These are phyloP conservation scores for Dioctria rufipes DNA, from an alignment of 2,888 invertebrate species.

Conservation along the genomic window DNA sequence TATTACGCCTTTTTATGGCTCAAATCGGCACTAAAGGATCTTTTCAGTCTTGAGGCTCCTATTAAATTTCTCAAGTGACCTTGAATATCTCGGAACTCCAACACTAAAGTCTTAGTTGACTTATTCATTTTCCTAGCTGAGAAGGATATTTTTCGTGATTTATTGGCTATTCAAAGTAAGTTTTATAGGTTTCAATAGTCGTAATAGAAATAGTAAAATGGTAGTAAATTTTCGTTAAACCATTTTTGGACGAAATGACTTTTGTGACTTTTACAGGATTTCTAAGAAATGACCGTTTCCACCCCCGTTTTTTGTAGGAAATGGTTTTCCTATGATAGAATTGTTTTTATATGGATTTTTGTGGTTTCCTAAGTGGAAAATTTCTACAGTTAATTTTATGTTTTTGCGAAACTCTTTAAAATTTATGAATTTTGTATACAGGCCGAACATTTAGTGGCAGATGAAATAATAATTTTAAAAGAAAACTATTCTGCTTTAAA, in stretches of 20 bases:
- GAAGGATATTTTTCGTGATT: slow-evolving; percentile 30
- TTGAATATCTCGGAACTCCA: slow-evolving; percentile 29
- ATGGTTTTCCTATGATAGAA: too few species aligned
- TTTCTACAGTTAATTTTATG: too few species aligned
- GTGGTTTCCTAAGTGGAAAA: too few species aligned
- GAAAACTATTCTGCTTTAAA: too few species aligned
- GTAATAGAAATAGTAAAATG: slow-evolving; percentile 25
- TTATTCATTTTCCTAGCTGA: slow-evolving; percentile 18
- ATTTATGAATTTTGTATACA: too few species aligned
- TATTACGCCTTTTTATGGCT: slow-evolving; percentile 34
- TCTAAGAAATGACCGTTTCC: background rate
- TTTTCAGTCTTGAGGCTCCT: slow-evolving; percentile 23
- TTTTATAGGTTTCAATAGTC: slow-evolving; percentile 17
- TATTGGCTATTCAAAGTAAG: slow-evolving; percentile 39
- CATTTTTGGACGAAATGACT: background rate
- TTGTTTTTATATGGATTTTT: too few species aligned
- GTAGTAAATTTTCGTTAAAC: background rate
- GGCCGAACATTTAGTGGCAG: too few species aligned
- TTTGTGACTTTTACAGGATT: background rate
- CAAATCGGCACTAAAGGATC: slow-evolving; percentile 34
- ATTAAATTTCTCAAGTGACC: slow-evolving; percentile 48
- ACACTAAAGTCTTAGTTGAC: slow-evolving; percentile 10
- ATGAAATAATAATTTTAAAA: too few species aligned
- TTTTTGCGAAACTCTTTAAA: too few species aligned
- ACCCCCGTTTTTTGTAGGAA: too few species aligned